Percentiles rank a stretch among this genome's conserved stretches.
Evolutionary conservation across 2,113 vertebrate genomes (phyloP).

Genomic region (Camarhynchus parvulus): DNA sequence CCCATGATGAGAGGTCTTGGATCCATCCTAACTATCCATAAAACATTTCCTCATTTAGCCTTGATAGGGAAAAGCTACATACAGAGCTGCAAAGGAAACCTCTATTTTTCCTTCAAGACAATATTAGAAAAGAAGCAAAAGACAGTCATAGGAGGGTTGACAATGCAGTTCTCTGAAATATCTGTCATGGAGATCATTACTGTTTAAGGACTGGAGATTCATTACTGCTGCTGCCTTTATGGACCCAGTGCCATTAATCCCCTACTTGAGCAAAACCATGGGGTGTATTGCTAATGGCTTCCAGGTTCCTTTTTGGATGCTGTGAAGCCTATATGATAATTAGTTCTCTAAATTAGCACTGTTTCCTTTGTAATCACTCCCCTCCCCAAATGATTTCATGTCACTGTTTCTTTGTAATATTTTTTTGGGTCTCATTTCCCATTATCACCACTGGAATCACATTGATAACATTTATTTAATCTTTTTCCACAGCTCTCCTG

Average conservation of each 20-base stretch:
- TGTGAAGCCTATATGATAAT: slow-evolving; percentile 70
- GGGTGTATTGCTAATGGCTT: slow-evolving; percentile 63
- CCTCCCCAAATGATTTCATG: slow-evolving; percentile 43
- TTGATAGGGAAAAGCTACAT: background rate
- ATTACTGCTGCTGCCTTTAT: slow-evolving; percentile 22
- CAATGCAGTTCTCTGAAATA: background rate
- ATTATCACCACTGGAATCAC: slow-evolving; percentile 47
- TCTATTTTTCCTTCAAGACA: background rate
- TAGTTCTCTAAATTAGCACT: slow-evolving; percentile 69
- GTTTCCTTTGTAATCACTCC: slow-evolving; percentile 60
- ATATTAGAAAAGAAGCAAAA: background rate
- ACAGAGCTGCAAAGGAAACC: background rate
- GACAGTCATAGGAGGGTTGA: background rate
- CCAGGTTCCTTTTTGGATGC: slow-evolving; percentile 59
- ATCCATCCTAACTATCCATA: background rate
- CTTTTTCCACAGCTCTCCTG: background rate
- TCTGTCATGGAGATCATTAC: background rate
- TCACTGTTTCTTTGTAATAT: slow-evolving; percentile 6
- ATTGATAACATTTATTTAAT: slow-evolving; percentile 39
- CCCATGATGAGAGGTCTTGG: background rate
- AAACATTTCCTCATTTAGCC: background rate
- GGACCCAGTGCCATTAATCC: slow-evolving; percentile 45
- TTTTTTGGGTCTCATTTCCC: slow-evolving; percentile 54
- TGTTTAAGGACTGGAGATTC: slow-evolving; percentile 48
- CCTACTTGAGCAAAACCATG: slow-evolving; percentile 45